These are phyloP conservation scores for Drosophila fungiperda DNA, from an alignment of 2,888 invertebrate species.

Conservation along the genomic window DNA sequence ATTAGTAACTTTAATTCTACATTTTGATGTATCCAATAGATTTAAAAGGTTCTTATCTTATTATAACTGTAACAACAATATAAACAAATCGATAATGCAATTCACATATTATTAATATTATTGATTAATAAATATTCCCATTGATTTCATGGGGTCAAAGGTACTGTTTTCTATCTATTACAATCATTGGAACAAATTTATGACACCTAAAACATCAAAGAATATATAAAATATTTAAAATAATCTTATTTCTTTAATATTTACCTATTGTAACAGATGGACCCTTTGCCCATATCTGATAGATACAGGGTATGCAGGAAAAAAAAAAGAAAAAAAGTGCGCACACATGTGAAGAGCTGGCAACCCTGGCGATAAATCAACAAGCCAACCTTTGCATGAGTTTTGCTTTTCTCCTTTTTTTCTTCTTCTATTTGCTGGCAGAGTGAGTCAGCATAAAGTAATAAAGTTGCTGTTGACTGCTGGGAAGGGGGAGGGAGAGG, in stretches of 20 bases:
- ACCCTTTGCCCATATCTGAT: background rate
- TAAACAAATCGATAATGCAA: too few relatives aligned
- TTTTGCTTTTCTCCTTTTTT: constrained; percentile 44
- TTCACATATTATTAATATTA: too few relatives aligned
- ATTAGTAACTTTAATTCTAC: too few relatives aligned
- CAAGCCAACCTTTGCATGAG: constrained; percentile 79
- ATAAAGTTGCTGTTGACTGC: constrained; percentile 53
- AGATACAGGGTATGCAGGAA: background rate
- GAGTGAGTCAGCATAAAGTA: constrained; percentile 74
- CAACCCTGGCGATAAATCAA: constrained; percentile 68
- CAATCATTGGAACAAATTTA: background rate
- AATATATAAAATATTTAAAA: background rate
- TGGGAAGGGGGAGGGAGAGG: background rate
- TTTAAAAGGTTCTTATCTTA: too few relatives aligned
- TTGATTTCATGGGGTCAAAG: too few relatives aligned
- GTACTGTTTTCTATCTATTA: too few relatives aligned
- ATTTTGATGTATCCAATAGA: too few relatives aligned
- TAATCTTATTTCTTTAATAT: background rate
- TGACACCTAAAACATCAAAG: too few relatives aligned
- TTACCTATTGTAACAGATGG: background rate
- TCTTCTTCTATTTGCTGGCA: constrained; percentile 6
- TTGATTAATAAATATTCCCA: too few relatives aligned
- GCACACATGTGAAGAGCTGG: constrained; percentile 54
- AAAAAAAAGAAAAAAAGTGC: constrained; percentile 36
- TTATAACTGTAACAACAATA: too few relatives aligned